These are phyloP conservation scores for Chrysolina americana DNA, from an alignment of 2,888 invertebrate species.

Conservation along the genomic window DNA sequence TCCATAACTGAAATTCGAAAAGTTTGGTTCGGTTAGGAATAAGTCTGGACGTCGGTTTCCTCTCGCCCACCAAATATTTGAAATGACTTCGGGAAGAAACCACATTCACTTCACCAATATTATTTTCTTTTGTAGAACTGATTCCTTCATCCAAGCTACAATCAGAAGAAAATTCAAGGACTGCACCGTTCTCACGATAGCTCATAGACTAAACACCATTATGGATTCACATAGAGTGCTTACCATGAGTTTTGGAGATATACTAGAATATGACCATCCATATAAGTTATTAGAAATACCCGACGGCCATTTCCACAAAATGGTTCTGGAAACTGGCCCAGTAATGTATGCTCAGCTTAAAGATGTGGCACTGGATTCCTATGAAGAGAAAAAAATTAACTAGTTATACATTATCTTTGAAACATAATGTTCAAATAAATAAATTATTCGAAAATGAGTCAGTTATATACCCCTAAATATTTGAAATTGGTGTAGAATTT, in stretches of 20 bases:
- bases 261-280: slow-evolving; percentile 86
- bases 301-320: slow-evolving; percentile 75
- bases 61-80: too few species aligned
- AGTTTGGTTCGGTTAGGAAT: too few species aligned
- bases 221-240: slow-evolving; percentile 92
- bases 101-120: background rate
- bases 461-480: too few species aligned
- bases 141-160: slow-evolving; percentile 86
- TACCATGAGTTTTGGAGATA: slow-evolving; percentile 88
- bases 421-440: too few species aligned
- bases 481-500: too few species aligned
- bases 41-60: too few species aligned
- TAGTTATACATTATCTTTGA: background rate
- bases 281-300: slow-evolving; percentile 75
- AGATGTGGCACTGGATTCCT: background rate
- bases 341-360: slow-evolving; percentile 2
- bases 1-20: too few species aligned
- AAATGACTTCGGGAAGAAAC: too few species aligned
- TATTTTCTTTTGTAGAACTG: slow-evolving; percentile 72
- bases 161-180: slow-evolving; percentile 85
- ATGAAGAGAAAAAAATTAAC: background rate
- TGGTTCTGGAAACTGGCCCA: slow-evolving; percentile 75
- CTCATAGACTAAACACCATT: slow-evolving; percentile 91
- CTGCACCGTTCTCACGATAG: slow-evolving; percentile 92
- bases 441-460: too few species aligned